Conservation (phyloP, 2,888 invertebrate genomes). For the Odontothrips loti region DNA sequence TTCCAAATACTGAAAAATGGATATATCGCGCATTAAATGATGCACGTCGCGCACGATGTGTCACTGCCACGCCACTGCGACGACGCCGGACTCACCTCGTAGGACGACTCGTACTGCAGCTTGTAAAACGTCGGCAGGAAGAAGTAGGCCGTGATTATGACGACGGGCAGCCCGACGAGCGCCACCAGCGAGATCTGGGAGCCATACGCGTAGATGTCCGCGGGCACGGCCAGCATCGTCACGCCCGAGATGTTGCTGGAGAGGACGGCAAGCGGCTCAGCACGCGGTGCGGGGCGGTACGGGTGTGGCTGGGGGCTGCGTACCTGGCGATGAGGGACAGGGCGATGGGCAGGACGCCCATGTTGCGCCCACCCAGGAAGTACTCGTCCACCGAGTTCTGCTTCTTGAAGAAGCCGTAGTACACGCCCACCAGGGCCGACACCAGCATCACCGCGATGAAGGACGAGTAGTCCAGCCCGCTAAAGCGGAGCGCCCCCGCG, state of each 20-base stretch:
- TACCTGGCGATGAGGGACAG: constrained; percentile 74
- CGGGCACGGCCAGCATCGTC: constrained; percentile 65
- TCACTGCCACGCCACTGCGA: too few relatives aligned
- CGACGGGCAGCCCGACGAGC: constrained; percentile 61
- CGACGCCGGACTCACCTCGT: constrained; percentile 55
- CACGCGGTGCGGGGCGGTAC: neutral
- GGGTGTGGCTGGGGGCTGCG: neutral
- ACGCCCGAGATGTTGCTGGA: constrained; percentile 70
- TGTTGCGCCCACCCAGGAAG: constrained; percentile 68
- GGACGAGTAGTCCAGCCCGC: constrained; percentile 52
- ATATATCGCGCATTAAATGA: too few relatives aligned
- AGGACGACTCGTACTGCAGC: constrained; percentile 67
- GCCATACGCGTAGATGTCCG: constrained; percentile 72
- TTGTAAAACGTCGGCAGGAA: constrained; percentile 71
- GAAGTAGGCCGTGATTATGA: constrained; percentile 60
- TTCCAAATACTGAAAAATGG: constrained; percentile 58
- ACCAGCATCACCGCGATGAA: constrained; percentile 51
- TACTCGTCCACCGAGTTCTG: constrained; percentile 63
- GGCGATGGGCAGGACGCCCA: constrained; percentile 74
- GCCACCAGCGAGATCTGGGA: constrained; percentile 66
- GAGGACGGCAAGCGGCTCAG: neutral
- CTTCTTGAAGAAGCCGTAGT: constrained; percentile 57
- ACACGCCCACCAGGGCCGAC: constrained; percentile 55
- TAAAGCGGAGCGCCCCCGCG: neutral
- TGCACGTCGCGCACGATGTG: too few relatives aligned